phyloP scores from a whole-genome alignment of 2,113 vertebrate species.

The Corythoichthys haematopterus region DNA sequence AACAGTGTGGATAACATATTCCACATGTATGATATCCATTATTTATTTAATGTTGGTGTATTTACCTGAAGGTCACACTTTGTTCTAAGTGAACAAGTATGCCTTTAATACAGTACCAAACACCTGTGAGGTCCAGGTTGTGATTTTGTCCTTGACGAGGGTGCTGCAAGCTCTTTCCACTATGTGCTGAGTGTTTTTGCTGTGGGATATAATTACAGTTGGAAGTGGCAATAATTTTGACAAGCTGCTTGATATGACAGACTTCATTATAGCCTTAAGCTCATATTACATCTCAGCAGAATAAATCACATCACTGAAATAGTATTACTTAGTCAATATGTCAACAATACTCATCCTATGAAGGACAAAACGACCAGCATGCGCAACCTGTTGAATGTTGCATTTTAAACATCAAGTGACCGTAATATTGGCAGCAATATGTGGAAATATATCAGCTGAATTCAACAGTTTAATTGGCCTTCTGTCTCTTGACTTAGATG shows the following conservation, averaged over 20 bases:
- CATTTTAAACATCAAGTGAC: not conserved
- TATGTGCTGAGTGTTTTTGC: conserved; percentile 42
- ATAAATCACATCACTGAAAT: conserved; percentile 54
- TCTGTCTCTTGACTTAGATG: not conserved
- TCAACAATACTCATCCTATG: conserved; percentile 41
- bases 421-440: not conserved
- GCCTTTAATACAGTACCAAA: not conserved
- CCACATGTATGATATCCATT: not conserved
- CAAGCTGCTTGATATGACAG: conserved; percentile 67
- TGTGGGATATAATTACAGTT: conserved; percentile 51
- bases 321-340: conserved; percentile 43
- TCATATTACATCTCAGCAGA: conserved; percentile 52
- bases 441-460: not conserved
- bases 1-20: not conserved
- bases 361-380: conserved; percentile 13
- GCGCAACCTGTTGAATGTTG: not conserved
- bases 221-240: conserved; percentile 66
- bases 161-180: conserved; percentile 26
- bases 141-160: conserved; percentile 39
- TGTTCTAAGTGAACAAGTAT: not conserved
- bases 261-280: conserved; percentile 61
- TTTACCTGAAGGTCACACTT: not conserved
- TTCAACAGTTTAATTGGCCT: not conserved
- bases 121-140: not conserved
- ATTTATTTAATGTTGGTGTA: not conserved